Evolutionary conservation across 2,797 vertebrate species (phyloP).

Genomic region (Limnodromus scolopaceus): DNA sequence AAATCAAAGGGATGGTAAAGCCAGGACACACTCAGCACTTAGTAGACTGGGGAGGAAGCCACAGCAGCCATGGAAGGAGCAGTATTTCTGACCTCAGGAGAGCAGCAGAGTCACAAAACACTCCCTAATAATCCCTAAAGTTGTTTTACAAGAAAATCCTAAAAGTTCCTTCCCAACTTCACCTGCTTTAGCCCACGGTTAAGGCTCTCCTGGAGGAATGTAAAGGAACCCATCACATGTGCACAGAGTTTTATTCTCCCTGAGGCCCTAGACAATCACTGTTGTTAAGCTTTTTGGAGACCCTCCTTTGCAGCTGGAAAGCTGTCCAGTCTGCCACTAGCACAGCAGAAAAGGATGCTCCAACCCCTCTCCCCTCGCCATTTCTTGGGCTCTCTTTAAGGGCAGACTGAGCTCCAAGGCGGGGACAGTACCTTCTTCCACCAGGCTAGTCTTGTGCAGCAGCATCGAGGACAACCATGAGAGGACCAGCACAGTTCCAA

Average conservation of each 20-base stretch:
- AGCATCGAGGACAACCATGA: background rate
- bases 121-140: background rate
- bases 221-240: background rate
- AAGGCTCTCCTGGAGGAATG: background rate
- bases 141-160: background rate
- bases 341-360: background rate
- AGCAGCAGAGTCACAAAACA: background rate
- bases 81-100: background rate
- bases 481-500: background rate
- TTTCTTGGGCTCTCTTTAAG: background rate
- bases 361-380: background rate
- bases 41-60: background rate
- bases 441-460: background rate
- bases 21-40: background rate
- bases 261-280: background rate
- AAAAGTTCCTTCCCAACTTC: background rate
- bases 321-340: background rate
- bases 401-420: background rate
- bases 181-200: background rate
- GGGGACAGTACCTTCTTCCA: background rate
- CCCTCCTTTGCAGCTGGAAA: background rate
- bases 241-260: background rate
- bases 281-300: background rate
- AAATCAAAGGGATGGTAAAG: background rate
- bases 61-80: background rate